Conservation (phyloP, 2,888 invertebrate genomes). For the Habroteleia sp. region DNA sequence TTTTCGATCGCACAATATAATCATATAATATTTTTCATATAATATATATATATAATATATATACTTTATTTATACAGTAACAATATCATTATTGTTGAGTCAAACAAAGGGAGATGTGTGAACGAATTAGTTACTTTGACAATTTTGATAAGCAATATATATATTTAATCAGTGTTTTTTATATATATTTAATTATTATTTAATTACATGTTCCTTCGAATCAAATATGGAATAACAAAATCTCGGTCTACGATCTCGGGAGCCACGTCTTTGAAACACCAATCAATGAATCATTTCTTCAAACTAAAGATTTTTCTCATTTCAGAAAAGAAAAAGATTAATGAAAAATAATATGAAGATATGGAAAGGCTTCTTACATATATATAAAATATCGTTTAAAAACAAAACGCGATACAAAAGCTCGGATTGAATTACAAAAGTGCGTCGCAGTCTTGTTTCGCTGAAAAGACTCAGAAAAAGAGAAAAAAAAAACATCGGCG, state of each 20-base stretch:
- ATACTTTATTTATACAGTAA: constrained; percentile 7
- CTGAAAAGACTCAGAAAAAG: too few species aligned
- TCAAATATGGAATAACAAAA: too few species aligned
- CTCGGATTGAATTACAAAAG: constrained; percentile 4
- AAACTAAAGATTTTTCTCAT: too few species aligned
- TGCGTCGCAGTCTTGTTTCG: constrained; percentile 13
- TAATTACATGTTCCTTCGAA: too few species aligned
- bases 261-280: too few species aligned
- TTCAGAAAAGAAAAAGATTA: too few species aligned
- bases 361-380: not conserved
- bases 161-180: too few species aligned
- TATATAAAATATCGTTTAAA: not conserved
- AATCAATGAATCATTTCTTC: too few species aligned
- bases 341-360: too few species aligned
- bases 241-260: too few species aligned
- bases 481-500: not conserved
- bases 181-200: too few species aligned
- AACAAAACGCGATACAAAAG: not conserved
- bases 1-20: constrained; percentile 19
- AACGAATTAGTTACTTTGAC: not conserved
- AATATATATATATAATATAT: constrained; percentile 24
- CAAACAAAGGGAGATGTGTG: constrained; percentile 7
- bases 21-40: constrained; percentile 30
- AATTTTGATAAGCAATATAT: not conserved
- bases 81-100: constrained; percentile 7